phyloP scores from a whole-genome alignment of 2,113 vertebrate species.

The Turnix velox region DNA sequence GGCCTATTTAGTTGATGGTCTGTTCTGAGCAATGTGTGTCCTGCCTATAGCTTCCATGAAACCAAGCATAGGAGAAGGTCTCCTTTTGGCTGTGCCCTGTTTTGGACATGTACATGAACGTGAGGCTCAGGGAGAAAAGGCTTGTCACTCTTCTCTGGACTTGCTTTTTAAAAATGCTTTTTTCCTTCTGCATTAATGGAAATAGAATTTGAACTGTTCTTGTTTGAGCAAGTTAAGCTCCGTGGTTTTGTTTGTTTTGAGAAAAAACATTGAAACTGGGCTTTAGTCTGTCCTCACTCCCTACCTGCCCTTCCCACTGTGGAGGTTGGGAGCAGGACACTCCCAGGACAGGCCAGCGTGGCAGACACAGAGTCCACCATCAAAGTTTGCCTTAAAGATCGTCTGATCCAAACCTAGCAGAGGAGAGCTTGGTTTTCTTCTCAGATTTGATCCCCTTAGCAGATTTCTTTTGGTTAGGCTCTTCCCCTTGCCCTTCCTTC shows the following conservation, averaged over 20 bases:
- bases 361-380: background rate
- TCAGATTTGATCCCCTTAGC: background rate
- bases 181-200: background rate
- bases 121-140: background rate
- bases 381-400: background rate
- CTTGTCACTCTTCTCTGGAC: background rate
- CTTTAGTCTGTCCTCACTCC: background rate
- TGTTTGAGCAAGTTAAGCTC: slow-evolving; percentile 2
- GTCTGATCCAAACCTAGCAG: background rate
- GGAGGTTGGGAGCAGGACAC: background rate
- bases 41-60: background rate
- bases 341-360: background rate
- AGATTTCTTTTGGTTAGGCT: background rate
- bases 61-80: background rate
- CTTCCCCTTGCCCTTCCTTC: background rate
- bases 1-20: background rate
- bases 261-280: background rate
- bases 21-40: slow-evolving; percentile 35
- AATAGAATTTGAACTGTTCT: background rate
- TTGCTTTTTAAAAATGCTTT: background rate
- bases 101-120: fast-evolving
- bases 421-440: background rate
- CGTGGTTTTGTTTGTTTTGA: slow-evolving; percentile 35
- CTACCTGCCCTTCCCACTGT: background rate
- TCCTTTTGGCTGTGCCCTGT: background rate